Conservation (phyloP, 1,140 invertebrate species). For the Asobara japonica region DNA sequence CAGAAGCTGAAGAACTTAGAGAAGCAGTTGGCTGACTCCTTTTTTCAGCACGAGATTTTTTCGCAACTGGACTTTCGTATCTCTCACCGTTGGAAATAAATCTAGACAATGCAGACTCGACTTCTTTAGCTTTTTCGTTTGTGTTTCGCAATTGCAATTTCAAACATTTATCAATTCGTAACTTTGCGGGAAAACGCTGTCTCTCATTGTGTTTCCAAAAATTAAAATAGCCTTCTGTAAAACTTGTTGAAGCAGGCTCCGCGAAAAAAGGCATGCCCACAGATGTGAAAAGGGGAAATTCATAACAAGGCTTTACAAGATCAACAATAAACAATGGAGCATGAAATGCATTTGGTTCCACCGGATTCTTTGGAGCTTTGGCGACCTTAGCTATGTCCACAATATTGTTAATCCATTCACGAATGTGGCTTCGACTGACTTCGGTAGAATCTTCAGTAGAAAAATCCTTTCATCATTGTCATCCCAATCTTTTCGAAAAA, state of each 20-base stretch:
- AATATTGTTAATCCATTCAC: background rate
- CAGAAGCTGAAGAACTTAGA: background rate
- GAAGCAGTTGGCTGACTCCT: too few species aligned
- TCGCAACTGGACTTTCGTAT: background rate
- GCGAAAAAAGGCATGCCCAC: background rate
- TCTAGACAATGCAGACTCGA: background rate
- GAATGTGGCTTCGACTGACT: background rate
- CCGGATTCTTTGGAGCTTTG: background rate
- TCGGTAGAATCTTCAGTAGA: background rate
- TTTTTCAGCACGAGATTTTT: too few species aligned
- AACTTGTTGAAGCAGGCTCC: slow-evolving; percentile 12
- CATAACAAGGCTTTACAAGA: background rate
- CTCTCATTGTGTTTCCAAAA: background rate
- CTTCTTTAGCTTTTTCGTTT: too few species aligned
- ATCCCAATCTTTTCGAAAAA: background rate
- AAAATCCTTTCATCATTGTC: too few species aligned
- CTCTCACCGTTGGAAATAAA: background rate
- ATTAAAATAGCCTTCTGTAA: slow-evolving; percentile 24
- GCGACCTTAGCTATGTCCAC: background rate
- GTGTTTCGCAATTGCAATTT: background rate
- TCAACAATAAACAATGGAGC: background rate
- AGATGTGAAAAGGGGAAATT: slow-evolving; percentile 28
- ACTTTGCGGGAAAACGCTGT: background rate
- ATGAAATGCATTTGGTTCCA: slow-evolving; percentile 27
- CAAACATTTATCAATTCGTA: background rate